Evolutionary conservation across 2,113 vertebrate species (phyloP).

Genomic region (Serinus canaria): DNA sequence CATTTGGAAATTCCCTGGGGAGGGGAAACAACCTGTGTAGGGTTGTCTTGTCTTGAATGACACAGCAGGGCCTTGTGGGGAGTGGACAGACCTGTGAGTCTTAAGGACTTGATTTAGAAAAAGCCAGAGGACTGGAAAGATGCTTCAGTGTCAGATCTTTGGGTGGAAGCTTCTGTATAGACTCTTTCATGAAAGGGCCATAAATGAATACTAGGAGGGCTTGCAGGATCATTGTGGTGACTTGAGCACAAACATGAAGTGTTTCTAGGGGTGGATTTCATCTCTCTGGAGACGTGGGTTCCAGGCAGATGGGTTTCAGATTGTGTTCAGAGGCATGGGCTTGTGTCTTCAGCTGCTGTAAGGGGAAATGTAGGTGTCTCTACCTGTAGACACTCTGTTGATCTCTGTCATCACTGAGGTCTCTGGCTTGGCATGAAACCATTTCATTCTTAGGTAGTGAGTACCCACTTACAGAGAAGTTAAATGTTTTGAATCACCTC

Average conservation of each 20-base stretch:
- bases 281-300: background rate
- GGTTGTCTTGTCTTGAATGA: background rate
- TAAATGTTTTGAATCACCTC: background rate
- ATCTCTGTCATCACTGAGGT: background rate
- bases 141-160: background rate
- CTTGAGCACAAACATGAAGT: background rate
- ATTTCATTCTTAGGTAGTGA: background rate
- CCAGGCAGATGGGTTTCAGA: background rate
- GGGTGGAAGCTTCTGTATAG: background rate
- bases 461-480: background rate
- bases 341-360: background rate
- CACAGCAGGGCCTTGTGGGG: background rate
- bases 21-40: background rate
- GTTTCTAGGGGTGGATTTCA: background rate
- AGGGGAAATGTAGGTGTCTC: background rate
- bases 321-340: background rate
- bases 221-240: background rate
- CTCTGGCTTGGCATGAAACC: background rate
- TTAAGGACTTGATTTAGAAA: background rate
- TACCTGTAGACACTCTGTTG: background rate
- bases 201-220: background rate
- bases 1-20: background rate
- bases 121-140: background rate
- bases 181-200: background rate
- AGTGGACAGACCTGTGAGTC: background rate